Evolutionary conservation across 2,113 vertebrate genomes (phyloP).

Genomic region (Candoia aspera): DNA sequence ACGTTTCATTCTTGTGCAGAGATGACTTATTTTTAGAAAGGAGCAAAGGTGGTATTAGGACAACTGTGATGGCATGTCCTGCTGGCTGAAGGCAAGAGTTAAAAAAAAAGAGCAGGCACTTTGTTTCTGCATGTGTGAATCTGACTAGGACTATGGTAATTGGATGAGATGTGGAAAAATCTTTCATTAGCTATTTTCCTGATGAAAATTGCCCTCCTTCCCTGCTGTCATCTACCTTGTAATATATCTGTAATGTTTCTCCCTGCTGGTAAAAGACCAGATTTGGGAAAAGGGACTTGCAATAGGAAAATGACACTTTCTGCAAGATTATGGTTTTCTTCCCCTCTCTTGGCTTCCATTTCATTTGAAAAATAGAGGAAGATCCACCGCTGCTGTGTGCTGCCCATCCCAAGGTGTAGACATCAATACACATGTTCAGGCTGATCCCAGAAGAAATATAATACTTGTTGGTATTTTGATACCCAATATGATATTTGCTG

Average conservation of each 20-base stretch:
- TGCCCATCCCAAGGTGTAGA: not conserved
- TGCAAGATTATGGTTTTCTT: not conserved
- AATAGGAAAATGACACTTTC: not conserved
- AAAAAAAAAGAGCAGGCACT: not conserved
- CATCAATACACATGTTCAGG: not conserved
- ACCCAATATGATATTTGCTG: not conserved
- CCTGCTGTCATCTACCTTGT: not conserved
- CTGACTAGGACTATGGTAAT: not conserved
- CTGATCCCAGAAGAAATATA: not conserved
- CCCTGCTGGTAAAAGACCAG: not conserved
- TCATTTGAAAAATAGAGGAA: not conserved
- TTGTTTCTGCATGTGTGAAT: not conserved
- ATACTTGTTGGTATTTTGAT: not conserved
- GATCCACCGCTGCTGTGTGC: not conserved
- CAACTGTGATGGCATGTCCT: not conserved
- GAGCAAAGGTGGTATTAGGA: not conserved
- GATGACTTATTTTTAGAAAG: not conserved
- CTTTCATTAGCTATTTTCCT: not conserved
- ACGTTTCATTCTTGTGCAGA: no score
- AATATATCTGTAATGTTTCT: not conserved
- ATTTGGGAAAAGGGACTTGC: not conserved
- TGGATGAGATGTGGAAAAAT: not conserved
- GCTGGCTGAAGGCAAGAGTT: not conserved
- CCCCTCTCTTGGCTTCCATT: not conserved
- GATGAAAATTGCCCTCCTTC: not conserved